Evolutionary conservation across 2,797 vertebrate species (phyloP).

Genomic region (Callimico goeldii): DNA sequence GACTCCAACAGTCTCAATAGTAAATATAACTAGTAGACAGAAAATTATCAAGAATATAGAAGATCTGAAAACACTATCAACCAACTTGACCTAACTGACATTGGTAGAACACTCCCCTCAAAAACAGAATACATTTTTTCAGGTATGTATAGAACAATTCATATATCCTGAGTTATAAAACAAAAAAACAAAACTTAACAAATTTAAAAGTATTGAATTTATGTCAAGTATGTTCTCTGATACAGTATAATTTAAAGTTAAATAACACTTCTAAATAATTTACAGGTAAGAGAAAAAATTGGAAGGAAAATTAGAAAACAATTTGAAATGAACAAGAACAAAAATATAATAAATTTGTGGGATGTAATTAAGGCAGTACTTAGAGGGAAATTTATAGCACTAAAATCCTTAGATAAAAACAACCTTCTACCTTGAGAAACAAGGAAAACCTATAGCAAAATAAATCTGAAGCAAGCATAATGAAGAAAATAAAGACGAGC

Average conservation of each 20-base stretch:
- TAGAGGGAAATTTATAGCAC: neutral
- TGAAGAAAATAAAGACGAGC: neutral
- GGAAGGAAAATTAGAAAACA: neutral
- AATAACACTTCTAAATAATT: neutral
- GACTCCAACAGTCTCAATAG: neutral
- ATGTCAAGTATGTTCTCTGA: neutral
- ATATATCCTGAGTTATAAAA: neutral
- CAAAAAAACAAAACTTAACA: neutral
- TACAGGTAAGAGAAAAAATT: neutral
- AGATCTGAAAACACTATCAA: neutral
- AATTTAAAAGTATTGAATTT: neutral
- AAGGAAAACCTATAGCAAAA: neutral
- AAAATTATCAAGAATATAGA: neutral
- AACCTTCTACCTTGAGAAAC: neutral
- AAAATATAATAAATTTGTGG: neutral
- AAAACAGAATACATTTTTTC: neutral
- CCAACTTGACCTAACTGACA: neutral
- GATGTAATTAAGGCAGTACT: neutral
- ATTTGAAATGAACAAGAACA: conserved; percentile 4
- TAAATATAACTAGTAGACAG: neutral
- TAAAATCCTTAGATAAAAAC: neutral
- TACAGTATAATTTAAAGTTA: neutral
- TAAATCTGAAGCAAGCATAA: neutral
- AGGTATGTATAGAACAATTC: neutral
- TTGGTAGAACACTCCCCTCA: neutral